Base-by-base conservation (phyloP, 1,140 invertebrate genomes). In the Tribolium castaneum region DNA sequence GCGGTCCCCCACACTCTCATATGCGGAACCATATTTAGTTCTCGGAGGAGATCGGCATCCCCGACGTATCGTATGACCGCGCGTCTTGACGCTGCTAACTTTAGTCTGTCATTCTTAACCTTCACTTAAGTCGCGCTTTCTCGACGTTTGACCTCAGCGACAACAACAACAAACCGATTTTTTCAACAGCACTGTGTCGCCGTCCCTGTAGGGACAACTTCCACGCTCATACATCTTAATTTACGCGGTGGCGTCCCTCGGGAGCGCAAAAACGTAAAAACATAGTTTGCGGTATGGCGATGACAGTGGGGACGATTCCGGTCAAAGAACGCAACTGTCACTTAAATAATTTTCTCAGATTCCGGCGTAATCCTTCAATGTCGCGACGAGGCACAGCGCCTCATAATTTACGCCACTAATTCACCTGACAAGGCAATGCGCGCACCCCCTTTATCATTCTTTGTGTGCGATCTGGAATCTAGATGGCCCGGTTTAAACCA, bases 361-460 rank as follows among this genome's bases (percentile, higher is more conserved):
- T 80, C 75, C 75, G 50, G 66, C 34, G 78, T 78, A 78, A 83
- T 83, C 78, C 79, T 79, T 83, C 82, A 82, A 77, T 82, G 82
- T 81, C 80, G 59, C 45, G 9, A 45, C 35, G 34, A 70, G 73
- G 78, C 77, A 52, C 76, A 52, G 50, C 78, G 71, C 35, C 76
- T 76, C 79, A 83, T 83, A 83, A 82, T 83, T 83, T 82, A 83
- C 82, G 19, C 75, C 73, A 70, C 77, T 83, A 83, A 83, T 81
- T 80, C 82, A 81, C 81, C 82, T 83, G 82, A 83, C 82, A 80
- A 70, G 70, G 19, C 76, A 35, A 16, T 62, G 74, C 76, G 79
- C 71, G 62, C 50, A 16, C 72, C n/a, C 76, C 71, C 77, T 80
- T 77, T 75, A 80, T 81, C 80, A 78, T 80, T 80, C 76, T 80